Evolutionary conservation across 23 tunicate genomes (phyloP).

Genomic region (Aplidium turbinatum): DNA sequence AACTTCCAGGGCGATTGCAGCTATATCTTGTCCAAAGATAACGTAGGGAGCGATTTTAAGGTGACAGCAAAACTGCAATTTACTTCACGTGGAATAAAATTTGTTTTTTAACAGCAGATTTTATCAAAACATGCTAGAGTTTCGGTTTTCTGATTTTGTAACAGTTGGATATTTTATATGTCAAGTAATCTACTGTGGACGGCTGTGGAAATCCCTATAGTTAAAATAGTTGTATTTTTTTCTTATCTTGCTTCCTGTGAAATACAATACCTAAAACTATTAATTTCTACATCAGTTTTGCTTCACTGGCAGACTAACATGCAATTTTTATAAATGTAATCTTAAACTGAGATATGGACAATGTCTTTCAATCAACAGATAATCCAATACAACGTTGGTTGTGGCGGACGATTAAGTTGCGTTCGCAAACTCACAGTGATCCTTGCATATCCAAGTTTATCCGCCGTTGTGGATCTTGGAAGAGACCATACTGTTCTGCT

Average conservation of each 20-base stretch:
- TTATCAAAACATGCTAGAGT: too few relatives aligned
- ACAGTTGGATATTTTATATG: too few relatives aligned
- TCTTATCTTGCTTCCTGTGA: too few relatives aligned
- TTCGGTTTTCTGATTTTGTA: too few relatives aligned
- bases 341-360: not conserved
- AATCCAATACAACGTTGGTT: slow-evolving; percentile 72
- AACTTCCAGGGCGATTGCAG: slow-evolving; percentile 94
- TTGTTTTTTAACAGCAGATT: too few relatives aligned
- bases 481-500: slow-evolving; percentile 43
- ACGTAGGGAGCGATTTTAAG: slow-evolving; percentile 75
- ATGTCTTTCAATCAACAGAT: slow-evolving; percentile 34
- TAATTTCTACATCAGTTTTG: too few relatives aligned
- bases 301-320: too few relatives aligned
- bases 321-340: too few relatives aligned
- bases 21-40: slow-evolving; percentile 76
- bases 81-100: not conserved
- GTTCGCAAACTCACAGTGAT: slow-evolving; percentile 59
- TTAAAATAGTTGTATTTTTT: too few relatives aligned
- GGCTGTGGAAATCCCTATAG: too few relatives aligned
- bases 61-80: slow-evolving; percentile 25
- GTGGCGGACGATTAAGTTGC: slow-evolving; percentile 79
- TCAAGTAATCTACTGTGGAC: too few relatives aligned
- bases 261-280: too few relatives aligned
- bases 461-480: slow-evolving; percentile 69
- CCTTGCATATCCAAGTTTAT: slow-evolving; percentile 47